Evolutionary conservation across 2,113 vertebrate genomes (phyloP).

Genomic region (Sapajus apella): DNA sequence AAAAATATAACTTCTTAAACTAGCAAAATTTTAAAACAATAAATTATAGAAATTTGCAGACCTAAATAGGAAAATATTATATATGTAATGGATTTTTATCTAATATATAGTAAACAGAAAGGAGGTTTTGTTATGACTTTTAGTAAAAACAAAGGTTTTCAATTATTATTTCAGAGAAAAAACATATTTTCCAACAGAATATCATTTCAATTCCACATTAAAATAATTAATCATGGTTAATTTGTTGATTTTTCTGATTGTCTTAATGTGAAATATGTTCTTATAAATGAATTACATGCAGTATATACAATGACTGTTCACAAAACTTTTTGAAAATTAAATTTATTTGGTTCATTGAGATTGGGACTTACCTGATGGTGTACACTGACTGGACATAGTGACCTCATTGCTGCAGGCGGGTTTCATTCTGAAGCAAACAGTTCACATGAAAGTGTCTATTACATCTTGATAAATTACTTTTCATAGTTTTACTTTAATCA

Average conservation of each 20-base stretch:
- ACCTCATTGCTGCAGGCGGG: rapidly evolving
- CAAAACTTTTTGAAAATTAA: not conserved
- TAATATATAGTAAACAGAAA: not conserved
- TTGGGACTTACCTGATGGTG: rapidly evolving
- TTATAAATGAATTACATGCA: not conserved
- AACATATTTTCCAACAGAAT: not conserved
- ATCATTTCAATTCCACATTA: not conserved
- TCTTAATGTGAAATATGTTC: not conserved
- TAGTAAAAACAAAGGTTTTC: not conserved
- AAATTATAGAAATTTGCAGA: not conserved
- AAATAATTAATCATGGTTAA: not conserved
- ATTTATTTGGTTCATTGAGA: not conserved
- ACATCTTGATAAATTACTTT: not conserved
- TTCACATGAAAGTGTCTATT: not conserved
- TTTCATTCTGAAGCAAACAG: not conserved
- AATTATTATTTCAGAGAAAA: not conserved
- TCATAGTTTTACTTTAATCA: not conserved
- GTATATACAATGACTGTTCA: rapidly evolving
- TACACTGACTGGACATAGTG: not conserved
- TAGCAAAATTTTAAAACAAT: not conserved
- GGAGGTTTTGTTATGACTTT: not conserved
- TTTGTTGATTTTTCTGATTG: not conserved
- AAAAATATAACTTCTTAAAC: not conserved
- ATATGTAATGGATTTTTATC: not conserved
- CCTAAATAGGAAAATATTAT: not conserved